Base-by-base conservation (phyloP, 2,888 invertebrate species). In the Callyntrura sp. region DNA sequence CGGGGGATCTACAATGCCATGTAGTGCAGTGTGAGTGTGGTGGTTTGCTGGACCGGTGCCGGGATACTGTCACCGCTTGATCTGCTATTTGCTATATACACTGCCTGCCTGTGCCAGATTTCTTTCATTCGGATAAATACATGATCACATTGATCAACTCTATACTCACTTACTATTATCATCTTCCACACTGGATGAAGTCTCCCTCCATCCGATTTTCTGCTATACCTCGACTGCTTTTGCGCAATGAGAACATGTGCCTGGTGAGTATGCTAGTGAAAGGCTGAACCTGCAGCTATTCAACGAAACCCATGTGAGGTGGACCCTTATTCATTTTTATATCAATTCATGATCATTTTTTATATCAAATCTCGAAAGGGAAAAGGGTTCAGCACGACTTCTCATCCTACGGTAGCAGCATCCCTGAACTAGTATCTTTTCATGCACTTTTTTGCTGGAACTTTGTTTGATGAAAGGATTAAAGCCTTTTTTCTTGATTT, bases 341-440 rank as follows among this genome's bases (percentile, higher is more conserved):
- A 82, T 82, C 87, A 78, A n/a, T 62, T 17, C 57, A 62, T 85
- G 51, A 55, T 17, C 57, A 84, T 76, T 85, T 91, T 91, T 91
- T 91, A 91, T 91, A 91, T 91, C 85, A 91, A 89, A 76, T 82
- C 73, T 82, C 73, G n/a, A 25, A 76, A 87, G 81, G 81, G 87
- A n/a, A n/a, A 78, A 78, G 70, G 65, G 68, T 48, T 45, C 60
- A 85, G 17, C 17, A 70, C 25, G 51, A 11, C 20, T 57, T n/a
- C 43, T 20, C 12, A 60, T 62, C n/a, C 65, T 48, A 79, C 60
- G 55, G 85, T 79, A 81, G 43, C 17, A 60, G 28, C 43, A 60
- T 25, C 43, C 55, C 45, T 23, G n/a, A 76, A 20, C 45, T 48
- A 76, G 60, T 81, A 20, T 60, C 60, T 55, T 17, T 81, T 35